Base-by-base conservation (phyloP, 2,113 vertebrate species). In the Mormyrus iriodes region DNA sequence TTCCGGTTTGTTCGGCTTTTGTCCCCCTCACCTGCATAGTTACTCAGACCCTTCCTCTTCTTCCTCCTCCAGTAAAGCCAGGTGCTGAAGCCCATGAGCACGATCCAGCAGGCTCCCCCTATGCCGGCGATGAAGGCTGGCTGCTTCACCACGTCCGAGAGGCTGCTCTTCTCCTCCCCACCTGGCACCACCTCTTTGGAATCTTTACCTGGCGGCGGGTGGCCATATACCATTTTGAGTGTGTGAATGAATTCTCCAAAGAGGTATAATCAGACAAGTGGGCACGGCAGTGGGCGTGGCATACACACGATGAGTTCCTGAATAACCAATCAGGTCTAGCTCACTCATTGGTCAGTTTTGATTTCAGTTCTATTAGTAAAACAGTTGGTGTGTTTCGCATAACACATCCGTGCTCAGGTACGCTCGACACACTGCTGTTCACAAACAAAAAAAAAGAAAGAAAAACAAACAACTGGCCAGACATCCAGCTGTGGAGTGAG, bases 41-140 rank as follows among this genome's bases (percentile, higher is more conserved):
- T 98, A 95, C 98, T 99, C 87, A 99, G 97, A 17, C 98, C 98
- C 95, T 99, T 99, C 94, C 98, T 97, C 94, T 99, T 99, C 96
- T 99, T 99, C 91, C 98, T 97, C 92, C 98, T 92, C 97, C 98
- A 99, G 91, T 99, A 99, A 0, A 99, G 93, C 98, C 98, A 99
- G 91, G 98, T 97, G 92, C 98, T 99, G 95, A 99, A 99, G 90
- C 98, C 97, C 98, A 99, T 99, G 92, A 99, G 94, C 90, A 99
- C 98, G 89, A 99, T 97, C 98, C 98, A 99, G 92, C 98, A 99
- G 21, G 98, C 98, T 85, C 98, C 98, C 91, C 98, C 98, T 31
- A 99, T 95, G 84, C 98, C 98, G 19, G 98, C 98, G 58, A 99
- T 99, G 91, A 99, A 99, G 92, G 98, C 98, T 21, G 98, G 98